A percentile compares a stretch with the other conserved stretches of the same genome.
Evolutionary conservation across 1,140 invertebrate species (phyloP).

Genomic region (Aphaenogaster ashmeadi): DNA sequence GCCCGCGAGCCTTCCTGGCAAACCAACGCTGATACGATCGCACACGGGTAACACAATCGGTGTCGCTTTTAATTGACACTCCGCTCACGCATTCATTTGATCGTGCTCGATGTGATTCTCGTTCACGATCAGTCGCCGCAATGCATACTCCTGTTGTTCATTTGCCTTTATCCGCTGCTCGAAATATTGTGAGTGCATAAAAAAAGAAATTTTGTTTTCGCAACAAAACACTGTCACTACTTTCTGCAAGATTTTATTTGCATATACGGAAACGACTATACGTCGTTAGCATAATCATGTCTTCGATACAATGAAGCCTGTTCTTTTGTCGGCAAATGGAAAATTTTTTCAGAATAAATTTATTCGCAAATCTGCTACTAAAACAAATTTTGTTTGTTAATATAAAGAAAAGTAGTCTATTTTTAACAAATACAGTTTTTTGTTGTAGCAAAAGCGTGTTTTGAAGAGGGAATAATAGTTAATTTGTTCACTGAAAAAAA

Average conservation of each 20-base stretch:
- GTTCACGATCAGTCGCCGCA: slow-evolving; percentile 9
- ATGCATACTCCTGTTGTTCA: neutral
- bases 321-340: neutral
- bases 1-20: slow-evolving; percentile 21
- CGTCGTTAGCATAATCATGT: neutral
- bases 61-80: slow-evolving; percentile 56
- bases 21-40: slow-evolving; percentile 21
- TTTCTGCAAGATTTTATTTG: slow-evolving; percentile 11
- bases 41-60: slow-evolving; percentile 20
- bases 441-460: neutral
- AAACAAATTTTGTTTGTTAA: neutral
- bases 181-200: neutral
- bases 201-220: neutral
- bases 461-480: neutral
- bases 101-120: slow-evolving; percentile 21
- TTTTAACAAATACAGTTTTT: neutral
- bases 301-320: neutral
- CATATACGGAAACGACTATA: neutral
- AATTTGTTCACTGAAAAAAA: no score
- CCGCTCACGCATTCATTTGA: slow-evolving; percentile 14
- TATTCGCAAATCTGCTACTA: neutral
- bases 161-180: neutral
- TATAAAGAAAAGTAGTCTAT: neutral
- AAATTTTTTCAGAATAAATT: neutral
- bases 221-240: neutral